A percentile compares a stretch with the other conserved stretches of the same genome.
These are phyloP conservation scores for Lerema accius DNA, from an alignment of 1,140 invertebrate species.

Conservation along the genomic window DNA sequence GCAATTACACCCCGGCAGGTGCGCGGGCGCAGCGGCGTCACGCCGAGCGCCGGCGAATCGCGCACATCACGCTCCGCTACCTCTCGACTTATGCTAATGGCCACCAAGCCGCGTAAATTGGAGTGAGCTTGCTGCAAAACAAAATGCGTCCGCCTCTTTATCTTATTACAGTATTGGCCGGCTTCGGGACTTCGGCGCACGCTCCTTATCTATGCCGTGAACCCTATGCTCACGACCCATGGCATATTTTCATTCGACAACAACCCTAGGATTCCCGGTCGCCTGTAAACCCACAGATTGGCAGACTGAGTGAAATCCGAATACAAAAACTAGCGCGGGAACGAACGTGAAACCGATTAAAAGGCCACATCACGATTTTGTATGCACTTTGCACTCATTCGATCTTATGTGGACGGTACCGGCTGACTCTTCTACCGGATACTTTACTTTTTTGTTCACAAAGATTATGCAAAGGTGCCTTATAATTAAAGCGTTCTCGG, in stretches of 20 bases:
- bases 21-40: constrained; percentile 50
- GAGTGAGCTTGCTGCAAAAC: constrained; percentile 74
- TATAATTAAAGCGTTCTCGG: constrained; percentile 67
- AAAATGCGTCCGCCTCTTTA: constrained; percentile 79
- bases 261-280: constrained; percentile 44
- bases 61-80: constrained; percentile 62
- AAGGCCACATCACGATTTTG: constrained; percentile 82
- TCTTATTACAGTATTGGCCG: constrained; percentile 74
- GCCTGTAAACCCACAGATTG: constrained; percentile 66
- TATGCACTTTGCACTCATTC: constrained; percentile 81
- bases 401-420: constrained; percentile 62
- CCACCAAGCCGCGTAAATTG: constrained; percentile 76
- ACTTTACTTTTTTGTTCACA: constrained; percentile 66
- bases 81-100: constrained; percentile 79
- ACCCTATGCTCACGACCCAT: constrained; percentile 48
- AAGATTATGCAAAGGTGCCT: constrained; percentile 65
- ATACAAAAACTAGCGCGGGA: constrained; percentile 79
- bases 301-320: constrained; percentile 73
- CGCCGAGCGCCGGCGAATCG: constrained; percentile 59
- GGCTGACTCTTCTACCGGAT: constrained; percentile 58
- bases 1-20: constrained; percentile 66
- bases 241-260: constrained; percentile 49
- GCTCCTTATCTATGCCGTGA: constrained; percentile 41
- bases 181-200: constrained; percentile 44
- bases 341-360: constrained; percentile 82